phyloP scores from a whole-genome alignment of 1,140 invertebrate species.

The Zaprionus taronus region DNA sequence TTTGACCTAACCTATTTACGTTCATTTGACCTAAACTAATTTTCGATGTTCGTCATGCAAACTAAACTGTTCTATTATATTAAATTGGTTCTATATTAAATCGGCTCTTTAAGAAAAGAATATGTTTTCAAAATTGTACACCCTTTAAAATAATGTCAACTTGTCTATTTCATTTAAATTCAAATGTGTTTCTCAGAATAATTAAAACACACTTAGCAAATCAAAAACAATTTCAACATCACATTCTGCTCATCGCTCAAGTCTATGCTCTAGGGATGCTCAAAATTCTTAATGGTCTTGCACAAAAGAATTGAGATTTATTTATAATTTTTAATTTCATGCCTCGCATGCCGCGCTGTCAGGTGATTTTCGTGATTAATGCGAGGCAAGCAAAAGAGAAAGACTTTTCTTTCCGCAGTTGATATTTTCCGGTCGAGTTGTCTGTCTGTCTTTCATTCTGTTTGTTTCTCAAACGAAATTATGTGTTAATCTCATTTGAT shows the following conservation, averaged over 20 bases:
- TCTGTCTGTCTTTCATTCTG: slow-evolving; percentile 52
- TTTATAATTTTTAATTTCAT: slow-evolving; percentile 76
- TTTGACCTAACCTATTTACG: not conserved
- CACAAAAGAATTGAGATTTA: slow-evolving; percentile 52
- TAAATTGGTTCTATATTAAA: too few relatives aligned
- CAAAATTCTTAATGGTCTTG: slow-evolving; percentile 12
- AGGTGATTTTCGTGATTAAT: slow-evolving; percentile 63
- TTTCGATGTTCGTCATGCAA: too few relatives aligned
- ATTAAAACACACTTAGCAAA: not conserved
- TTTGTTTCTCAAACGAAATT: slow-evolving; percentile 68
- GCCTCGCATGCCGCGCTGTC: slow-evolving; percentile 64
- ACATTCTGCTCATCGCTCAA: not conserved
- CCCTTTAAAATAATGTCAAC: too few relatives aligned
- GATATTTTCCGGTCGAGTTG: slow-evolving; percentile 37
- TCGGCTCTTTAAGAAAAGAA: too few relatives aligned
- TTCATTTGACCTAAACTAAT: too few relatives aligned
- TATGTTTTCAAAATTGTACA: too few relatives aligned
- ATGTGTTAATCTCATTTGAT: slow-evolving; percentile 80
- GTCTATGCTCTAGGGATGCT: not conserved
- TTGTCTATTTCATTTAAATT: not conserved
- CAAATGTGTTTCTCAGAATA: not conserved
- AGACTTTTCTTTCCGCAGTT: slow-evolving; percentile 16
- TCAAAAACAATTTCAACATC: not conserved
- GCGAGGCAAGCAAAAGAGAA: slow-evolving; percentile 40
- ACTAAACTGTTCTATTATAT: too few relatives aligned